These are phyloP conservation scores for Smithornis capensis DNA, from an alignment of 2,113 vertebrate species.

Conservation along the genomic window DNA sequence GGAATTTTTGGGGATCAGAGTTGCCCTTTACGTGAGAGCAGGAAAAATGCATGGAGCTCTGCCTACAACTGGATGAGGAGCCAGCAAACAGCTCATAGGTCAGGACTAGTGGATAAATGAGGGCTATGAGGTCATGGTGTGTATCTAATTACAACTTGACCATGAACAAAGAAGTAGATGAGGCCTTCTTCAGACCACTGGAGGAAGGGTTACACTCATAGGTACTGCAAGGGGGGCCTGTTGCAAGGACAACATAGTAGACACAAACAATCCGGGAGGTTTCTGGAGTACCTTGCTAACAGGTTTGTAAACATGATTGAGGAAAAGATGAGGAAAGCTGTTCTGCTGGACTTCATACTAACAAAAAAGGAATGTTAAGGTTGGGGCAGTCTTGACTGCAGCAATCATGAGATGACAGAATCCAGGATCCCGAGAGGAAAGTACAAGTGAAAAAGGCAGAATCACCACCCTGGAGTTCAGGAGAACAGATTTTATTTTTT, in stretches of 20 bases:
- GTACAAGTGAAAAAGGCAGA: neutral
- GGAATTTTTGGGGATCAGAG: fast-evolving
- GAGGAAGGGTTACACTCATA: neutral
- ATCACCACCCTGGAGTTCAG: neutral
- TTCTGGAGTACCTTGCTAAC: neutral
- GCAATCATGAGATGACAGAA: neutral
- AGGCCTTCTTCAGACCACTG: neutral
- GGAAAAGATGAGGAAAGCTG: neutral
- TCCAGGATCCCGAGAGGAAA: neutral
- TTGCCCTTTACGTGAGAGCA: neutral
- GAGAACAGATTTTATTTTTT: neutral
- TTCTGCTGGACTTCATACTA: neutral
- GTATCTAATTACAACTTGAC: neutral
- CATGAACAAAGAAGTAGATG: neutral
- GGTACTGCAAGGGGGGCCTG: neutral
- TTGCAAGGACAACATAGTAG: neutral
- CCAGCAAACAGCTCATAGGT: neutral
- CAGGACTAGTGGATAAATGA: neutral
- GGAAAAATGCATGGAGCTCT: neutral
- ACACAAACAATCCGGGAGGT: neutral
- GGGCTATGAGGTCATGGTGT: neutral
- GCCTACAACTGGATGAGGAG: neutral
- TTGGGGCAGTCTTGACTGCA: neutral
- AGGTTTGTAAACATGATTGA: neutral
- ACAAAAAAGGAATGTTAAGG: neutral